Evolutionary conservation across 1,140 invertebrate genomes (phyloP), one percentile per base, ranked within the genome.

Genomic region (Agrypnia vestita): DNA sequence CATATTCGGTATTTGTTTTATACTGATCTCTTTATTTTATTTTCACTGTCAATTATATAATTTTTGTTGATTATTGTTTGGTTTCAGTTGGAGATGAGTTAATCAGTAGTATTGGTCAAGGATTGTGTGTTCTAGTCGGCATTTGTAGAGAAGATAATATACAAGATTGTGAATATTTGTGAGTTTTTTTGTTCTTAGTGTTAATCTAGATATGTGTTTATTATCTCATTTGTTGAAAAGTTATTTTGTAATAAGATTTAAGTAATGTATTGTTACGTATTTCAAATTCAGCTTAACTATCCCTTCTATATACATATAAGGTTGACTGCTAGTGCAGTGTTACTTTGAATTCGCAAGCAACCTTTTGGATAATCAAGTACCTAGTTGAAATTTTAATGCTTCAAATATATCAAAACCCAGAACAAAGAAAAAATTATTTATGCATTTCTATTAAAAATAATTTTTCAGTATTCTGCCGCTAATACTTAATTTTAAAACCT

Each of bases 161-260:
- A 61, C 93, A 92, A 80, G 97, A 98, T 89, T 92, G 96, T 62
- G 95, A 97, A 85, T 97, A 94, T 84, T 94, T 98, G 95, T 97
- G 92, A 92, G 91, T 91, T 13, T 47, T 47, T 64, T 4, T 46
- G n/a, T 43, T 44, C 35, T 35, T n/a, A 43, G 1, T 13, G 35
- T 46, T n/a, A 8, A 69, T 43, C 1, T 25, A 69, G n/a, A 4
- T 35, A 69, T 13, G 21, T 17, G 4, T 21, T 11, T 67, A 6
- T 67, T 19, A 13, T 9, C 10, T 43, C 35, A 67, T 67, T 4
- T 21, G 12, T 25, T 67, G 9, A 46, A 61, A 79, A 46, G 47
- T 15, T 7, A 8, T 59, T 59, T 8, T 15, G 6, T 9, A 59
- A 59, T 15, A 9, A 7, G n/a, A n/a, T n/a, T n/a, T n/a, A n/a